These are phyloP conservation scores for Enchytraeus crypticus DNA, from an alignment of 2,888 invertebrate species.

Conservation along the genomic window DNA sequence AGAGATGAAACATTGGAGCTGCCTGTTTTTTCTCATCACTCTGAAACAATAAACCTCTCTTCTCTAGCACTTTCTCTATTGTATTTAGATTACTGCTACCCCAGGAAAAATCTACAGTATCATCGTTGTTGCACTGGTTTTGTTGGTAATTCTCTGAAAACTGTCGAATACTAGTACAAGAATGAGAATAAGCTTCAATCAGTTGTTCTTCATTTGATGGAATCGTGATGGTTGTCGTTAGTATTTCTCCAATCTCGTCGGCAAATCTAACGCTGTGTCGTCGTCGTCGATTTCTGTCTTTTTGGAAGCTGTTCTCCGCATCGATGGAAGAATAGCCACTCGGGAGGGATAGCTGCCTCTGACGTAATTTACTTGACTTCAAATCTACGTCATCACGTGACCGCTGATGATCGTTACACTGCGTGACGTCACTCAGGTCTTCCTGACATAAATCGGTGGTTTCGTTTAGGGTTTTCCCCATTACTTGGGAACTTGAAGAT, in stretches of 20 bases:
- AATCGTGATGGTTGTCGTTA: not conserved
- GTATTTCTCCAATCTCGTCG: slow-evolving; percentile 3
- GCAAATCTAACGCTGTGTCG: slow-evolving; percentile 5
- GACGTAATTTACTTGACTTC: no score
- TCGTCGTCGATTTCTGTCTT: not conserved
- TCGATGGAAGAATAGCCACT: no score
- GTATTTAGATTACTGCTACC: not conserved
- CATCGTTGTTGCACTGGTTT: not conserved
- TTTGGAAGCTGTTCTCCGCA: no score
- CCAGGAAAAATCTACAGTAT: no score
- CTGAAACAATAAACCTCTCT: not conserved
- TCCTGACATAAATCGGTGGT: no score
- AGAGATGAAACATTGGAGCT: not conserved
- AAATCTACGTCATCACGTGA: no score
- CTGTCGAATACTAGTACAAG: not conserved
- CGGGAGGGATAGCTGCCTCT: no score
- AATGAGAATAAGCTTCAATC: not conserved
- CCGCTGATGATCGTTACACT: no score
- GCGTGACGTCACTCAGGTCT: no score
- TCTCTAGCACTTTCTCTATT: not conserved
- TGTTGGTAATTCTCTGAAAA: not conserved
- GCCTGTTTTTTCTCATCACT: not conserved
- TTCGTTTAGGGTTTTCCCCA: no score
- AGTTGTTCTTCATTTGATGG: not conserved
- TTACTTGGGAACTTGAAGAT: no score